Evolutionary conservation across 2,888 invertebrate genomes (phyloP).

Genomic region (Dynastes hyllus): DNA sequence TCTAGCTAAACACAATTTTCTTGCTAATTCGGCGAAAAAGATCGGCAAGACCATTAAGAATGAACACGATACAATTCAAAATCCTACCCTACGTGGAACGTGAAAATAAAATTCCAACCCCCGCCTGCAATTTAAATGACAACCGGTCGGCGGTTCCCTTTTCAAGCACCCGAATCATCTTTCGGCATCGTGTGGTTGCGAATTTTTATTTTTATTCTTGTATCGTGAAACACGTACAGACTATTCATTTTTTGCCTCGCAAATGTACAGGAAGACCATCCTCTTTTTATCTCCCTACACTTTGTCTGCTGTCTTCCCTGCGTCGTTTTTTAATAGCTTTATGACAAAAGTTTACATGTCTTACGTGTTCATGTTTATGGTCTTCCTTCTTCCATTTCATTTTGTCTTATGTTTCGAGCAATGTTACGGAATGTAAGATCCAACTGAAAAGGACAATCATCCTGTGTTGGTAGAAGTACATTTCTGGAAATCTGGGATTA

Average conservation of each 20-base stretch:
- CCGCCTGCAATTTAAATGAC: too few species aligned
- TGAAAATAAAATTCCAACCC: too few species aligned
- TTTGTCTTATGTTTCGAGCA: neutral
- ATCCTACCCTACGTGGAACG: too few species aligned
- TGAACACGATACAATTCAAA: too few species aligned
- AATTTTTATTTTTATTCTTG: constrained; percentile 8
- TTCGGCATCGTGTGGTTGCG: neutral
- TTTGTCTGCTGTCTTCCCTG: neutral
- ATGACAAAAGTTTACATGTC: constrained; percentile 32
- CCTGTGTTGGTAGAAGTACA: too few species aligned
- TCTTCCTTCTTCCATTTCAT: constrained; percentile 4
- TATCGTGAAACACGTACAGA: constrained; percentile 12
- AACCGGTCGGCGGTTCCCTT: too few species aligned
- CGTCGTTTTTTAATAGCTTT: constrained; percentile 32
- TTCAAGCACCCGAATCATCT: neutral
- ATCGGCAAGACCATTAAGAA: too few species aligned
- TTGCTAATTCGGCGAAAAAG: too few species aligned
- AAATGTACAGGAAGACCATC: constrained; percentile 1
- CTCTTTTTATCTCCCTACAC: constrained; percentile 4
- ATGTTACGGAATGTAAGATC: neutral
- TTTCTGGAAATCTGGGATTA: too few species aligned
- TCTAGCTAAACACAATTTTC: too few species aligned
- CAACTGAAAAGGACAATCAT: neutral
- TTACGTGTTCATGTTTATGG: constrained; percentile 21
- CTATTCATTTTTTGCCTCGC: constrained; percentile 27